A percentile compares a stretch with the other conserved stretches of the same genome.
These are phyloP conservation scores for Hoplostethus atlanticus DNA, from an alignment of 2,797 vertebrate species.

Conservation along the genomic window DNA sequence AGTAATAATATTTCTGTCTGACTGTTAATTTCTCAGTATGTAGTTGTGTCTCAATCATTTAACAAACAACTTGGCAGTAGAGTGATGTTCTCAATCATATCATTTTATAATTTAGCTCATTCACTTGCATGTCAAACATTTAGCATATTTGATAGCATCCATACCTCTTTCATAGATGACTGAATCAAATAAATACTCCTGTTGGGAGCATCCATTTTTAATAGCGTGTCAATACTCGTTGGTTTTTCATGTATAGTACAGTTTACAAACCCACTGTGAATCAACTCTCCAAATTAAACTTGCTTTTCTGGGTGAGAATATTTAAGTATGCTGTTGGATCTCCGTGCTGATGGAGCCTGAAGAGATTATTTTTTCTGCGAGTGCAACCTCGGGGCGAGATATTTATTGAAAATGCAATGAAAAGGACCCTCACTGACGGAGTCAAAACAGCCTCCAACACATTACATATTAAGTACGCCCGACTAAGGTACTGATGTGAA, in stretches of 20 bases:
- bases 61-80: not conserved
- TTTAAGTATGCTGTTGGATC: slow-evolving; percentile 76
- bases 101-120: slow-evolving; percentile 15
- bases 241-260: slow-evolving; percentile 47
- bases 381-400: slow-evolving; percentile 60
- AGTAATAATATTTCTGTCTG: slow-evolving; percentile 9
- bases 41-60: slow-evolving; percentile 17
- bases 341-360: slow-evolving; percentile 53
- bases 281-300: slow-evolving; percentile 65
- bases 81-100: slow-evolving; percentile 23
- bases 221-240: slow-evolving; percentile 58
- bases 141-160: slow-evolving; percentile 21
- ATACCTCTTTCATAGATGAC: slow-evolving; percentile 41
- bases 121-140: slow-evolving; percentile 56
- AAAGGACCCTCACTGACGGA: slow-evolving; percentile 53
- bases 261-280: slow-evolving; percentile 53
- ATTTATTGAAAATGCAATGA: slow-evolving; percentile 68
- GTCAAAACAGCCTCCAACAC: slow-evolving; percentile 63
- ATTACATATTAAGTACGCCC: slow-evolving; percentile 44
- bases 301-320: slow-evolving; percentile 58
- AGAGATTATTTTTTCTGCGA: slow-evolving; percentile 58
- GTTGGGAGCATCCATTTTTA: slow-evolving; percentile 64
- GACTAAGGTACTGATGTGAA: slow-evolving; percentile 34
- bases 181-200: slow-evolving; percentile 48
- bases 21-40: slow-evolving; percentile 13